Evolutionary conservation across 2,888 invertebrate genomes (phyloP).

Genomic region (Lottia scabra): DNA sequence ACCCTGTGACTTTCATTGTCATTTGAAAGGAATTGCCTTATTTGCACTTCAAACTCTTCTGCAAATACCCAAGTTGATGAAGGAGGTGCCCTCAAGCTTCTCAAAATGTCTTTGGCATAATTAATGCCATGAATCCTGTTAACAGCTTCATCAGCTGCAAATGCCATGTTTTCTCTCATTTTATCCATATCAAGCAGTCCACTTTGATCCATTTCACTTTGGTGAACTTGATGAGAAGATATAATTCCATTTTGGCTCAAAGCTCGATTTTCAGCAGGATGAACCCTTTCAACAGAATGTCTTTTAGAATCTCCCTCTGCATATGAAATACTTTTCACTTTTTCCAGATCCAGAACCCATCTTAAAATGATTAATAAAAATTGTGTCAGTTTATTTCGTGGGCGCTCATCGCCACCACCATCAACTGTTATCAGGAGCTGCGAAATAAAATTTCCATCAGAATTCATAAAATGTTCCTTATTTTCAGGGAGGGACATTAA

Average conservation of each 20-base stretch:
- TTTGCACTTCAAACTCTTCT: no score
- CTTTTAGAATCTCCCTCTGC: constrained; percentile 19
- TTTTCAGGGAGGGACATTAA: constrained; percentile 1
- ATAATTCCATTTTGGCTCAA: constrained; percentile 16
- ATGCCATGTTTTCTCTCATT: constrained; percentile 12
- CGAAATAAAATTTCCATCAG: constrained; percentile 6
- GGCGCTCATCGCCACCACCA: constrained; percentile 14
- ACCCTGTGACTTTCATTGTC: no score
- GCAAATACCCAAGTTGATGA: no score
- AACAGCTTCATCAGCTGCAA: no score
- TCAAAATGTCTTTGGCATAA: no score
- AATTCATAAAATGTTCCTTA: constrained; percentile 3
- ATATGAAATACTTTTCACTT: constrained; percentile 10
- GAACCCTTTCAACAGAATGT: constrained; percentile 19
- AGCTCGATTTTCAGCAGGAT: constrained; percentile 17
- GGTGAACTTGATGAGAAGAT: neutral
- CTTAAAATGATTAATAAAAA: constrained; percentile 6
- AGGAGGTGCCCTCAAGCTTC: no score
- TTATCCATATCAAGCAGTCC: neutral
- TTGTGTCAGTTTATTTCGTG: constrained; percentile 13
- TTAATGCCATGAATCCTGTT: no score
- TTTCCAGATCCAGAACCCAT: constrained; percentile 18
- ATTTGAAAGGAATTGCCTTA: no score
- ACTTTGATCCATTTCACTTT: constrained; percentile 8
- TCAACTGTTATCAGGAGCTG: constrained; percentile 10